Evolutionary conservation across 2,888 invertebrate species (phyloP).

Genomic region (Zygogramma bicolorata): DNA sequence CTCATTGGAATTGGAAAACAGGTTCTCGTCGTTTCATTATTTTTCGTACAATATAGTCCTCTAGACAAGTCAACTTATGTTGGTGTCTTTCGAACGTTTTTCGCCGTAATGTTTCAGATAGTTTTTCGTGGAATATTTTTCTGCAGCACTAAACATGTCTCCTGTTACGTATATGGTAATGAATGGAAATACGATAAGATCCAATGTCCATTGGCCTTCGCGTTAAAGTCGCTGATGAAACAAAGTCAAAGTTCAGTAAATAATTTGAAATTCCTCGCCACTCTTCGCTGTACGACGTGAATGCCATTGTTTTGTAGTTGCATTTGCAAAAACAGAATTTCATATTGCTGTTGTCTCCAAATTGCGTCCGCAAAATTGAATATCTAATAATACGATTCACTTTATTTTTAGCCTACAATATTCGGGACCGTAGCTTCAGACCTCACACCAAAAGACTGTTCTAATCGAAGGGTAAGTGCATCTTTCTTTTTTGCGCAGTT

Average conservation of each 20-base stretch:
- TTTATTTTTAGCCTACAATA: conserved; percentile 73
- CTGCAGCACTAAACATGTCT: background rate
- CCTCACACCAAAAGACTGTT: conserved; percentile 73
- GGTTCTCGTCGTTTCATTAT: no score
- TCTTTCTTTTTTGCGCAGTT: background rate
- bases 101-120: background rate
- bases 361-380: conserved; percentile 32
- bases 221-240: conserved; percentile 13
- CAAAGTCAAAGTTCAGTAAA: conserved; percentile 23
- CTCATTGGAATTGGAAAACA: no score
- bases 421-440: conserved; percentile 75
- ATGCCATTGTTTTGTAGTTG: conserved; percentile 17
- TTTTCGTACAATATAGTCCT: no score
- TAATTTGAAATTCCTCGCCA: conserved; percentile 4
- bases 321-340: conserved; percentile 7
- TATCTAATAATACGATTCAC: conserved; percentile 39
- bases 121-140: background rate
- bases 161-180: background rate
- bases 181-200: conserved; percentile 5
- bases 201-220: conserved; percentile 11
- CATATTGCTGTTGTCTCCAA: conserved; percentile 38
- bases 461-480: conserved; percentile 72
- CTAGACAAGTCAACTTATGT: no score
- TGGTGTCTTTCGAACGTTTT: background rate
- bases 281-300: conserved; percentile 30